Conservation (phyloP, 2,113 vertebrate species). For the Oryzias javanicus region DNA sequence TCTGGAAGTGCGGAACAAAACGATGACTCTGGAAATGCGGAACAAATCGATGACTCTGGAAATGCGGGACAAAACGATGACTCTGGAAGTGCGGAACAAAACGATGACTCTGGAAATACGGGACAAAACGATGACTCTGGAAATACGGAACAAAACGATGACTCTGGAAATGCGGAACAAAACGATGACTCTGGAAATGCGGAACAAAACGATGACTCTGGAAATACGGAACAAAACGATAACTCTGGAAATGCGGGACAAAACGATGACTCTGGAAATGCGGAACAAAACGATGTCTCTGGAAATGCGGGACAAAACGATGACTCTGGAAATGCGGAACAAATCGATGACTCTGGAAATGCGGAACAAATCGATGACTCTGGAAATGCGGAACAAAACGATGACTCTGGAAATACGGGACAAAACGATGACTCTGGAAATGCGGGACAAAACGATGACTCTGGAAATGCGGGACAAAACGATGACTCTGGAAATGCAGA, state of each 20-base stretch:
- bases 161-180: constrained; percentile 25
- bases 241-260: constrained; percentile 18
- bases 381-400: constrained; percentile 14
- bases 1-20: too few relatives aligned
- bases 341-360: constrained; percentile 27
- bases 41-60: constrained; percentile 25
- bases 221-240: constrained; percentile 13
- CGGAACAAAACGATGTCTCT: too few relatives aligned
- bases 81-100: too few relatives aligned
- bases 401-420: constrained; percentile 19
- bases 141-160: too few relatives aligned
- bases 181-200: constrained; percentile 23
- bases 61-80: constrained; percentile 6
- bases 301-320: constrained; percentile 5
- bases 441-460: too few relatives aligned
- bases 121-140: constrained; percentile 1
- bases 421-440: constrained; percentile 2
- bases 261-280: too few relatives aligned
- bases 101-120: constrained; percentile 22
- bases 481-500: too few relatives aligned
- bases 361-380: constrained; percentile 20
- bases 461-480: constrained; percentile 7
- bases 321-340: too few relatives aligned
- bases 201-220: constrained; percentile 25
- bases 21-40: constrained; percentile 22